Evolutionary conservation across 2,797 vertebrate genomes (phyloP).

Genomic region (Galago senegalensis): DNA sequence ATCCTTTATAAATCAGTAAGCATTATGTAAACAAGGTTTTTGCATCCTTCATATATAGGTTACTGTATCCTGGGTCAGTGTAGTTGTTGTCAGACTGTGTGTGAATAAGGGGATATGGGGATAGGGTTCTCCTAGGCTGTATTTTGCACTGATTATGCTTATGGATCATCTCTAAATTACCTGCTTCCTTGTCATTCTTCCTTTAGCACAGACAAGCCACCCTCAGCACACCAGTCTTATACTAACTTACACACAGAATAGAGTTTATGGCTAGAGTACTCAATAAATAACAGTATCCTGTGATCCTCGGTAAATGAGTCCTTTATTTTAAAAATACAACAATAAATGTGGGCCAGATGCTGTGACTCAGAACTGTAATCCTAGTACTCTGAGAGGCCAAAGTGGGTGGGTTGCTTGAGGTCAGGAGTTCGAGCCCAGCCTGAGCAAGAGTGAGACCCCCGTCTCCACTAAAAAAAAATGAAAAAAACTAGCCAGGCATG

Average conservation of each 20-base stretch:
- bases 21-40: background rate
- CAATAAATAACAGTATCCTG: background rate
- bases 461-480: no score
- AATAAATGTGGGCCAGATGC: no score
- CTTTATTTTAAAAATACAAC: slow-evolving; percentile 9
- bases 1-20: background rate
- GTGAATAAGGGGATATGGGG: background rate
- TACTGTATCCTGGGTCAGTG: background rate
- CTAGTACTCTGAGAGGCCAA: no score
- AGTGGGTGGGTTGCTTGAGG: no score
- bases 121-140: background rate
- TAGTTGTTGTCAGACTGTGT: background rate
- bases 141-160: background rate
- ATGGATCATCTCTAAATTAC: background rate
- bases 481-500: no score
- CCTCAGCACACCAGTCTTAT: background rate
- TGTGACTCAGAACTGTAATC: no score
- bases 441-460: no score
- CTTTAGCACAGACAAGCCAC: background rate
- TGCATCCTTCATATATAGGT: background rate
- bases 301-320: background rate
- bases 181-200: background rate
- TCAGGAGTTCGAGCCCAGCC: no score
- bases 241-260: background rate
- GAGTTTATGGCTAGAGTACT: background rate